Evolutionary conservation across 1,140 invertebrate genomes (phyloP).

Genomic region (Pachypsylla venusta): DNA sequence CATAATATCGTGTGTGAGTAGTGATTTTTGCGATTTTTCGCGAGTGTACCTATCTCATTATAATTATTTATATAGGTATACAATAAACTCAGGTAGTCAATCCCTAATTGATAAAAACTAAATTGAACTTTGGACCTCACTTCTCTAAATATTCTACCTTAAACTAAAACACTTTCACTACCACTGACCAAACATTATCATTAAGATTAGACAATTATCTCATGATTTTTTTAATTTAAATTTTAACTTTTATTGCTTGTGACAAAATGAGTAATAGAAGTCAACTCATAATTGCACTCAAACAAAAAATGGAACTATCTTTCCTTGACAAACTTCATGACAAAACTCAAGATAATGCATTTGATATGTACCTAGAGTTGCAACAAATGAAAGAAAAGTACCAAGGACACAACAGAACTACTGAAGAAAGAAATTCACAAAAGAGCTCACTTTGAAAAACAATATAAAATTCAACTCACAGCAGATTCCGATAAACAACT

Average conservation of each 20-base stretch:
- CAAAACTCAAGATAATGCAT: not conserved
- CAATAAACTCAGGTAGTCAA: not conserved
- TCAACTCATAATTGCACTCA: not conserved
- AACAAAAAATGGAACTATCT: not conserved
- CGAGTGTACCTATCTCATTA: not conserved
- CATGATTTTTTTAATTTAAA: no score
- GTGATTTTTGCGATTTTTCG: not conserved
- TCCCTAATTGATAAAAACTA: not conserved
- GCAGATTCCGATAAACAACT: not conserved
- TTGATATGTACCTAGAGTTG: not conserved
- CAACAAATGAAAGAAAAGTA: not conserved
- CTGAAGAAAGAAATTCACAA: not conserved
- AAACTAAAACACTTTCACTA: not conserved
- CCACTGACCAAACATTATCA: not conserved
- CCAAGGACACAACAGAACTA: not conserved
- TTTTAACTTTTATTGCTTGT: not conserved
- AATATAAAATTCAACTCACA: not conserved
- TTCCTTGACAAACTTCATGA: slow-evolving; percentile 2
- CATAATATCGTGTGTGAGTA: not conserved
- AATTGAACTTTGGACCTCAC: not conserved
- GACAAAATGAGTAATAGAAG: not conserved
- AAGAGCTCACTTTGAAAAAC: not conserved
- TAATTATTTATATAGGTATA: not conserved
- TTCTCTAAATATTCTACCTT: not conserved
- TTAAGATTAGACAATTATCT: not conserved